Conservation (phyloP, 2,797 vertebrate genomes). For the Huso huso region DNA sequence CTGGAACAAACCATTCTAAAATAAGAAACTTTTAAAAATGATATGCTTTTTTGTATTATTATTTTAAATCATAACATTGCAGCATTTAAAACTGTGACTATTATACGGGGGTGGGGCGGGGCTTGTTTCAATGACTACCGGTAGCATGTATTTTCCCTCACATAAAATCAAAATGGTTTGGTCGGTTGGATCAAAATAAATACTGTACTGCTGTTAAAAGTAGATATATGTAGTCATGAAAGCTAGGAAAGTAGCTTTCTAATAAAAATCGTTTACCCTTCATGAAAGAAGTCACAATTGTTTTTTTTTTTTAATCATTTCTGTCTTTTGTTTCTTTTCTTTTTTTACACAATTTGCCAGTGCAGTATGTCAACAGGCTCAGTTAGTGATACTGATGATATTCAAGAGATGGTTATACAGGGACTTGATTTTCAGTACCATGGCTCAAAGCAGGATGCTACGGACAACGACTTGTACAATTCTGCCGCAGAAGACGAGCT, state of each 20-base stretch:
- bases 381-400: slow-evolving; percentile 77
- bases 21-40: neutral
- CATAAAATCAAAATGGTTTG: slow-evolving; percentile 28
- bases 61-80: no score
- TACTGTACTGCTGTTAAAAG: slow-evolving; percentile 18
- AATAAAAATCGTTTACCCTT: neutral
- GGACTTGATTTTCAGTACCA: slow-evolving; percentile 45
- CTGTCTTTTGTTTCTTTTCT: no score
- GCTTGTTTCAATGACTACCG: no score
- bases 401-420: slow-evolving; percentile 56
- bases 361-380: slow-evolving; percentile 78
- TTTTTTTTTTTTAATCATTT: no score
- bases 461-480: slow-evolving; percentile 36
- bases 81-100: no score
- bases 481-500: slow-evolving; percentile 60
- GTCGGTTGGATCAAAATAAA: slow-evolving; percentile 38
- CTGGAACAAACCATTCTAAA: slow-evolving; percentile 4
- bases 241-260: slow-evolving; percentile 1
- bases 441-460: slow-evolving; percentile 33
- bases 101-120: no score
- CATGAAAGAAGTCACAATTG: no score
- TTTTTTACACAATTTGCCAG: no score
- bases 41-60: no score
- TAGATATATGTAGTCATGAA: slow-evolving; percentile 5
- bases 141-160: no score